Conservation (phyloP, 2,797 vertebrate species). For the Falco cherrug region DNA sequence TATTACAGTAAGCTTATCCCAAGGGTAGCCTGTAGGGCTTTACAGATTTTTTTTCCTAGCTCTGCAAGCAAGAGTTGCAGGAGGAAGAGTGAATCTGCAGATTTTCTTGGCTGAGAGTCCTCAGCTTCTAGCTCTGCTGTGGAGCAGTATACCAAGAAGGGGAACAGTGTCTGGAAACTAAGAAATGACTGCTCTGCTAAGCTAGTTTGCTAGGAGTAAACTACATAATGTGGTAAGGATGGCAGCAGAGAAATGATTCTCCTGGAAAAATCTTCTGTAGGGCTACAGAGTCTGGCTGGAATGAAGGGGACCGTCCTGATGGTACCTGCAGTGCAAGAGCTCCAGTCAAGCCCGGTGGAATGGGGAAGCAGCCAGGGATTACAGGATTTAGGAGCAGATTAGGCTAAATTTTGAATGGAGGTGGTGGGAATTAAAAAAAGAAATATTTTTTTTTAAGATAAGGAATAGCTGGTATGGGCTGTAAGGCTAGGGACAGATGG, state of each 20-base stretch:
- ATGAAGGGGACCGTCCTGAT: background rate
- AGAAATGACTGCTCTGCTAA: background rate
- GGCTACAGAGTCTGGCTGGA: background rate
- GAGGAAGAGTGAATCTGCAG: background rate
- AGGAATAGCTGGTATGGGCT: background rate
- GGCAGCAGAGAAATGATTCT: background rate
- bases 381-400: background rate
- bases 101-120: background rate
- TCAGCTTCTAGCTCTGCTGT: background rate
- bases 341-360: background rate
- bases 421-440: background rate
- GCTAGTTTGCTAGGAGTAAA: background rate
- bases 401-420: background rate
- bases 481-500: background rate
- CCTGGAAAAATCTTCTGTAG: background rate
- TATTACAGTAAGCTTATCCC: background rate
- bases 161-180: background rate
- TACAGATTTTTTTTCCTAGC: background rate
- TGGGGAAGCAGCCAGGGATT: background rate
- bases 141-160: background rate
- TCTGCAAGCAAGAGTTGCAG: background rate
- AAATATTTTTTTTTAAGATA: background rate
- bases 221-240: background rate
- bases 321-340: background rate
- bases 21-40: background rate